Percentiles rank a stretch among this genome's conserved stretches.
Evolutionary conservation across 2,113 vertebrate species (phyloP).

Genomic region (Himantopus leucocephalus): DNA sequence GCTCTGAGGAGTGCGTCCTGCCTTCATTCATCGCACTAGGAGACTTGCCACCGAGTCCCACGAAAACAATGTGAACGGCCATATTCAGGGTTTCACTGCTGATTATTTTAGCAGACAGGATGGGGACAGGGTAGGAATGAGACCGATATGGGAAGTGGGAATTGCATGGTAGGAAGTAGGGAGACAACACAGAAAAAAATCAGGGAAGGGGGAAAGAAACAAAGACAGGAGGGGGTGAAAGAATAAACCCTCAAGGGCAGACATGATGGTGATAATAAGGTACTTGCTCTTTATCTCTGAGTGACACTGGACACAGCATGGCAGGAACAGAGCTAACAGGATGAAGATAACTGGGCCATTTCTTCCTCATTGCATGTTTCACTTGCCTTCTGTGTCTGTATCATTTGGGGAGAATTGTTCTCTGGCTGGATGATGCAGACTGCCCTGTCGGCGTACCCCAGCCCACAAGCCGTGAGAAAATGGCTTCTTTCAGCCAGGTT

Average conservation of each 20-base stretch:
- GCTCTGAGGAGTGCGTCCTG: slow-evolving; percentile 42
- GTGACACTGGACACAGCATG: slow-evolving; percentile 1
- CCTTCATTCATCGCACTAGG: slow-evolving; percentile 64
- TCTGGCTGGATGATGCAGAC: background rate
- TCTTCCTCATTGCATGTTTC: slow-evolving; percentile 24
- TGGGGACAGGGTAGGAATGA: slow-evolving; percentile 61
- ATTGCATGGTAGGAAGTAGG: slow-evolving; percentile 66
- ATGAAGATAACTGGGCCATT: slow-evolving; percentile 57
- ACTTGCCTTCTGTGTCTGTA: background rate
- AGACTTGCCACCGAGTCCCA: slow-evolving; percentile 37
- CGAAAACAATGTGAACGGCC: slow-evolving; percentile 57
- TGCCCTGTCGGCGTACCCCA: background rate
- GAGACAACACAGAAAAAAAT: slow-evolving; percentile 60
- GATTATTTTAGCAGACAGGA: slow-evolving; percentile 71
- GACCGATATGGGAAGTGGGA: slow-evolving; percentile 57
- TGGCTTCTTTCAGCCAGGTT: background rate
- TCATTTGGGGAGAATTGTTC: background rate
- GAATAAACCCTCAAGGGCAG: slow-evolving; percentile 57
- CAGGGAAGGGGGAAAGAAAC: slow-evolving; percentile 53
- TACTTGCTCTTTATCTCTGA: slow-evolving; percentile 44
- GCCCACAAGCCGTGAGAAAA: background rate
- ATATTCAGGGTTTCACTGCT: slow-evolving; percentile 55
- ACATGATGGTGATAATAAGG: slow-evolving; percentile 57
- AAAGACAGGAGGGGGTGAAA: slow-evolving; percentile 57
- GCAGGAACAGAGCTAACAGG: slow-evolving; percentile 56